phyloP scores from a whole-genome alignment of 2,113 vertebrate species.

The Irena cyanogastra region DNA sequence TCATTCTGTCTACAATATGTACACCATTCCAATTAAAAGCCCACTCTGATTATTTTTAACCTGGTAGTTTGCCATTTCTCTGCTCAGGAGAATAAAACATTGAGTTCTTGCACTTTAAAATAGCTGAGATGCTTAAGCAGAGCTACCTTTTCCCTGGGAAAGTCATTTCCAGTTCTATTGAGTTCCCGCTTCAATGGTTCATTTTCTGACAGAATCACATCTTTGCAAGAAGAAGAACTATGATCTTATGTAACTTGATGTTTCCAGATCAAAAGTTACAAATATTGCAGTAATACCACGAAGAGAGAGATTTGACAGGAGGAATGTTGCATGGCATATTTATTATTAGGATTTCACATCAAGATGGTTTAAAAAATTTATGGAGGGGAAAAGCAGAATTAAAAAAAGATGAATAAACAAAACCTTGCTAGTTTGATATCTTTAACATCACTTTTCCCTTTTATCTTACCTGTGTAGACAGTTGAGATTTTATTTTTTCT shows the following conservation, averaged over 20 bases:
- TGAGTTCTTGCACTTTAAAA: constrained; percentile 34
- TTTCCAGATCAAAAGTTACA: constrained; percentile 67
- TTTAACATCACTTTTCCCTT: neutral
- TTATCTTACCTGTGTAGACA: neutral
- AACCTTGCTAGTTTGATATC: neutral
- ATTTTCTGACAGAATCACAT: constrained; percentile 61
- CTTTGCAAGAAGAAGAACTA: constrained; percentile 30
- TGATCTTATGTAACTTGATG: constrained; percentile 65
- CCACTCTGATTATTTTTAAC: constrained; percentile 12
- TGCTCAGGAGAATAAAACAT: neutral
- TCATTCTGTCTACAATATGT: neutral
- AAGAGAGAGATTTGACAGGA: neutral
- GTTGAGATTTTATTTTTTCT: neutral
- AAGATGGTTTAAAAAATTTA: neutral
- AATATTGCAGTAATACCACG: constrained; percentile 19
- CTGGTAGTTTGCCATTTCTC: neutral
- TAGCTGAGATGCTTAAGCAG: constrained; percentile 24
- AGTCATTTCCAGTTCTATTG: constrained; percentile 63
- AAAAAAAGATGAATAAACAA: neutral
- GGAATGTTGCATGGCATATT: neutral
- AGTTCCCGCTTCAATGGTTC: constrained; percentile 56
- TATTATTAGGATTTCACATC: constrained; percentile 26
- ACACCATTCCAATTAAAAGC: neutral
- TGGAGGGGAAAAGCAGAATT: neutral
- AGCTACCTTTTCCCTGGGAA: constrained; percentile 53